Base-by-base conservation (phyloP, 2,113 vertebrate species). In the Scopus umbretta region DNA sequence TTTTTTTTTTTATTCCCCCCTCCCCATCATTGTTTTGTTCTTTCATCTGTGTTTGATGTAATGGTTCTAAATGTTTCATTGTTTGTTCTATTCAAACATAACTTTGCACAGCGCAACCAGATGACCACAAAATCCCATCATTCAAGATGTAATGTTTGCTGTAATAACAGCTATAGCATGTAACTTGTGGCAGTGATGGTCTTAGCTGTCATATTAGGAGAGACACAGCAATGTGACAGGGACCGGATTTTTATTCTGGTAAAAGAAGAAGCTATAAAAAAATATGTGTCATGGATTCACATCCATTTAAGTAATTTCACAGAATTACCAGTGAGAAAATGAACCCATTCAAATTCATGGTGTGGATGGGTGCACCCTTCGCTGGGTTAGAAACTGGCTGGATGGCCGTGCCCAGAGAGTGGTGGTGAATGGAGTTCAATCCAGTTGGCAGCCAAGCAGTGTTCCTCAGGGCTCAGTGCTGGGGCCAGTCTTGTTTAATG, bases 41-140 rank as follows among this genome's bases (percentile, higher is more conserved):
- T 78, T 82, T 82, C 40, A 55, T 63, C 42, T 45, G 27, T 86
- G 38, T 80, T 96, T 94, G 50, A 70, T 90, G 78, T 70, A 70
- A 75, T 70, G 40, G 38, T 66, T 92, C 88, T 94, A 72, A 94
- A 87, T 61, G 59, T 91, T 92, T 90, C 92, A 71, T 68, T 91
- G 76, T 92, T 95, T 75, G 84, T 67, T 91, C 74, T 92, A 80
- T 22, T 91, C 88, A 88, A 92, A 95, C 38, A 73, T 86, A 95
- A 91, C 94, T 96, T 95, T 61, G 74, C 6, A 7, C 72, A 53
- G 38, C 4, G 1, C 61, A 85, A 55, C 27, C 47, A 86, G 90
- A 85, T 96, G 96, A 93, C 92, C 88, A 88, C 36, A 75, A 65
- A 92, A 84, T 73, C 38, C 86, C 53, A 88, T 94, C 88, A 56